These are phyloP conservation scores for Psophia crepitans DNA, from an alignment of 2,113 vertebrate genomes.

Conservation along the genomic window DNA sequence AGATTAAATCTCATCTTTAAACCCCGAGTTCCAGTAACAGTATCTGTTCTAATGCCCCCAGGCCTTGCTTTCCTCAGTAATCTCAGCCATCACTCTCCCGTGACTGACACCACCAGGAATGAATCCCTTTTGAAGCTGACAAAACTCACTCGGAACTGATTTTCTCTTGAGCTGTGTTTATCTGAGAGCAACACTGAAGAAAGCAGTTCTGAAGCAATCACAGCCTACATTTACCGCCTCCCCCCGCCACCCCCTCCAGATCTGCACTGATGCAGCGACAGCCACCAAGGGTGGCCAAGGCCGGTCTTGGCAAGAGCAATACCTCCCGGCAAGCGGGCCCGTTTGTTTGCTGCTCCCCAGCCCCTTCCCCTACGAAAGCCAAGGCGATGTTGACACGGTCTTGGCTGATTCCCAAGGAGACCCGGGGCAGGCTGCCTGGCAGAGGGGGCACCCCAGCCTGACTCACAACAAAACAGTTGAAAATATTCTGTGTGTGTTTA, in stretches of 20 bases:
- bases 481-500: constrained; percentile 16
- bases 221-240: not conserved
- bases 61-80: constrained; percentile 26
- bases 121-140: constrained; percentile 44
- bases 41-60: constrained; percentile 29
- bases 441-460: not conserved
- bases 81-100: not conserved
- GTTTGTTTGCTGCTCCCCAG: not conserved
- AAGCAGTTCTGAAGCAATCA: not conserved
- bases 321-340: not conserved
- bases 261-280: not conserved
- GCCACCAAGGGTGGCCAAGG: not conserved
- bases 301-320: not conserved
- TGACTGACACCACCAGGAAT: constrained; percentile 13
- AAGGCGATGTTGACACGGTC: not conserved
- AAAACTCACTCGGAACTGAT: constrained; percentile 34
- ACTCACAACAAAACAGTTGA: not conserved
- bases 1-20: constrained; percentile 38
- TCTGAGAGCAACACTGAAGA: not conserved
- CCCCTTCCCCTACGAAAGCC: not conserved
- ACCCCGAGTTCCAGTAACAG: not conserved
- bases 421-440: not conserved
- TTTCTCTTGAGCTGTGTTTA: constrained; percentile 19
- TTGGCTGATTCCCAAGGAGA: not conserved
- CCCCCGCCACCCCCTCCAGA: not conserved